Percentiles rank a stretch among this genome's conserved stretches.
Evolutionary conservation across 2,797 vertebrate species (phyloP).

Genomic region (Peromyscus melanophrys): DNA sequence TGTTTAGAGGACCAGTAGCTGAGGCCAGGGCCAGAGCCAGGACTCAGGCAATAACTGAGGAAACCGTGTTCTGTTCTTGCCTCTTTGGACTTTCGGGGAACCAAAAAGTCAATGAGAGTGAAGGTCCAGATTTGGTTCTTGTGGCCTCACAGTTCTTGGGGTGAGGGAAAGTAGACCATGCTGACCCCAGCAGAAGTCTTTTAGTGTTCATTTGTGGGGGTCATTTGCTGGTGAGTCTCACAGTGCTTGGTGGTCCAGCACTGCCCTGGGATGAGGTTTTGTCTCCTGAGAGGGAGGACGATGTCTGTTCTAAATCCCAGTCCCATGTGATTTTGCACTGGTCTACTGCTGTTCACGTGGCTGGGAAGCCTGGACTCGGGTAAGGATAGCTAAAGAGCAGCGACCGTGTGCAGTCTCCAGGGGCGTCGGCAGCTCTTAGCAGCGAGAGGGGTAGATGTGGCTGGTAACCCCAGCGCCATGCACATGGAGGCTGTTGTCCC

Average conservation of each 20-base stretch:
- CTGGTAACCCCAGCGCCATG: background rate
- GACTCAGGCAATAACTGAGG: background rate
- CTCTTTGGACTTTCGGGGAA: background rate
- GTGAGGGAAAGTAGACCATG: background rate
- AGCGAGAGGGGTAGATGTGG: background rate
- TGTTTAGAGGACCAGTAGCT: background rate
- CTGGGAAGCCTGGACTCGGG: background rate
- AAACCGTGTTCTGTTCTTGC: background rate
- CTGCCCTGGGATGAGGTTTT: background rate
- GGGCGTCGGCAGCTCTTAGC: background rate
- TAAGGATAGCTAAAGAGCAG: background rate
- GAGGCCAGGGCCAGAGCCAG: background rate
- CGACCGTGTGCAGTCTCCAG: accelerated
- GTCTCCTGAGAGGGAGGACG: background rate
- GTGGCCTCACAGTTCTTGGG: background rate
- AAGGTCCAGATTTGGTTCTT: background rate
- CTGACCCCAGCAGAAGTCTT: background rate
- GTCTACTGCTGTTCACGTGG: accelerated
- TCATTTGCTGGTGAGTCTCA: background rate
- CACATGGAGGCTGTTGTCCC: background rate
- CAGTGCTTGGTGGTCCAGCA: accelerated
- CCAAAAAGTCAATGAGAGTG: background rate
- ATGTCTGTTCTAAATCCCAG: background rate
- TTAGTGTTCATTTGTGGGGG: accelerated
- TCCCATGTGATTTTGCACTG: background rate